These are phyloP conservation scores for Gorsachius goisagi DNA, from an alignment of 2,113 vertebrate species.

Conservation along the genomic window DNA sequence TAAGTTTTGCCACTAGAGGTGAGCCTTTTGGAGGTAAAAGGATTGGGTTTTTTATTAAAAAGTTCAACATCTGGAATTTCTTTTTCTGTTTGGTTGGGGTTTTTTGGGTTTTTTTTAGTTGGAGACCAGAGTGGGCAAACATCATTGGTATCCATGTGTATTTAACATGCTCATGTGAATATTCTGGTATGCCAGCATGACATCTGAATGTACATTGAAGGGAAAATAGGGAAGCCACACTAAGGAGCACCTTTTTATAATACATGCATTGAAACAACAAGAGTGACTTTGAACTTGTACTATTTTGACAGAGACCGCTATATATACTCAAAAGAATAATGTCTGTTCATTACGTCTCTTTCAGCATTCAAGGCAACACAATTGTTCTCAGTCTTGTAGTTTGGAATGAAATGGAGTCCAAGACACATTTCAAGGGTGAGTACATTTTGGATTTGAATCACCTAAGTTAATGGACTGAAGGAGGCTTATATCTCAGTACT, in stretches of 20 bases:
- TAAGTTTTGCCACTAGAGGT: background rate
- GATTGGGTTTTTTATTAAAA: background rate
- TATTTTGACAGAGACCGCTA: background rate
- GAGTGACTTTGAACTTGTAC: background rate
- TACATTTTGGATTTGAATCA: background rate
- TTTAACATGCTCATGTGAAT: background rate
- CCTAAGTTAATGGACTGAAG: background rate
- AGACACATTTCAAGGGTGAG: background rate
- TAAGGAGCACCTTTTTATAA: background rate
- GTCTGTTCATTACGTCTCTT: background rate
- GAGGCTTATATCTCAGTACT: background rate
- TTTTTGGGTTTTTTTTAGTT: background rate
- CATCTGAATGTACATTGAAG: background rate
- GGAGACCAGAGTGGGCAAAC: rapidly evolving
- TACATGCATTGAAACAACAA: background rate
- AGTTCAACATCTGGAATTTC: background rate
- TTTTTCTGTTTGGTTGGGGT: background rate
- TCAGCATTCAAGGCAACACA: background rate
- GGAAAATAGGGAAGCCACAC: background rate
- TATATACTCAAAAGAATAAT: background rate
- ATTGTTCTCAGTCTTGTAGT: background rate
- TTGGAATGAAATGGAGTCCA: background rate
- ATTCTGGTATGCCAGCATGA: background rate
- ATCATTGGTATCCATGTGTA: background rate
- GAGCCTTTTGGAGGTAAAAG: background rate